A percentile compares a stretch with the other conserved stretches of the same genome.
Evolutionary conservation across 1,140 invertebrate species (phyloP).

Genomic region (Piezodorus guildinii): DNA sequence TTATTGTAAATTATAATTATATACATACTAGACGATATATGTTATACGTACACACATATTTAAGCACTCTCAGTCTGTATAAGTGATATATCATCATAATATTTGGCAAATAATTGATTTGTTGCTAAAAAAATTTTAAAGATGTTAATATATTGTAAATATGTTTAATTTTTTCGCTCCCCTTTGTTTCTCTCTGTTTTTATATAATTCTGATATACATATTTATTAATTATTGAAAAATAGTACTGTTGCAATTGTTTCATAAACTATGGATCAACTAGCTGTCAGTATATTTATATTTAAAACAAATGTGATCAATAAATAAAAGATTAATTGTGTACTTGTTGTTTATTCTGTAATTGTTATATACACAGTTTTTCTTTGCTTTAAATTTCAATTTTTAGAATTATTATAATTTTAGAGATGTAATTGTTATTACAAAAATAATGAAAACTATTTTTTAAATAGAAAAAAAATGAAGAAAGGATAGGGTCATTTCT

Average conservation of each 20-base stretch:
- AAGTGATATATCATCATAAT: slow-evolving; percentile 1
- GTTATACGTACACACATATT: not conserved
- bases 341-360: slow-evolving; percentile 8
- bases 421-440: too few relatives aligned
- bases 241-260: slow-evolving; percentile 11
- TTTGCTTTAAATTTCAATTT: too few relatives aligned
- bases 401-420: too few relatives aligned
- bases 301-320: slow-evolving; percentile 27
- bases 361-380: not conserved
- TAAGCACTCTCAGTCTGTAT: not conserved
- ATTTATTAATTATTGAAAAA: slow-evolving; percentile 25
- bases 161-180: slow-evolving; percentile 22
- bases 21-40: not conserved
- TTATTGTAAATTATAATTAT: slow-evolving; percentile 11
- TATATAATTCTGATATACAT: slow-evolving; percentile 25
- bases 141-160: slow-evolving; percentile 26
- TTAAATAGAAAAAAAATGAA: too few relatives aligned
- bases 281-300: slow-evolving; percentile 21
- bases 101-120: slow-evolving; percentile 23
- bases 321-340: slow-evolving; percentile 25
- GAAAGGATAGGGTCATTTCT: too few relatives aligned
- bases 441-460: too few relatives aligned
- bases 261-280: slow-evolving; percentile 9
- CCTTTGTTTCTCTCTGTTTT: slow-evolving; percentile 19
- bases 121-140: slow-evolving; percentile 20